Evolutionary conservation across 2,888 invertebrate species (phyloP).

Genomic region (Agrotis exclamationis): DNA sequence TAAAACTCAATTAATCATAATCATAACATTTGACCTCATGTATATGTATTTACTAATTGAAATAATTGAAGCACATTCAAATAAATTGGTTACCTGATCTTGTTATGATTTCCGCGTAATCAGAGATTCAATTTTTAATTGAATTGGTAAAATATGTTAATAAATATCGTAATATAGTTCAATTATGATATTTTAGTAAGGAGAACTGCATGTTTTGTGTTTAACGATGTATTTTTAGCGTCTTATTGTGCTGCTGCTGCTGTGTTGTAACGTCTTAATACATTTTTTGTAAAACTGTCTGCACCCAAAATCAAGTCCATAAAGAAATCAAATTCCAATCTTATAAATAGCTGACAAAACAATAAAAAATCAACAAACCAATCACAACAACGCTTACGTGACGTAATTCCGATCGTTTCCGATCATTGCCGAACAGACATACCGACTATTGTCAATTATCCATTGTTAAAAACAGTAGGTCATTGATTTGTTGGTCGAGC

Average conservation of each 20-base stretch:
- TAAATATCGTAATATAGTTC: constrained; percentile 20
- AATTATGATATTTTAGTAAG: constrained; percentile 2
- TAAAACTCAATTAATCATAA: constrained; percentile 27
- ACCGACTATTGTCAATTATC: constrained; percentile 48
- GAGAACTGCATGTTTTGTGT: background rate
- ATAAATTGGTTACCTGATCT: constrained; percentile 26
- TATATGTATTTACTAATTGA: constrained; percentile 30
- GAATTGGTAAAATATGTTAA: constrained; percentile 22
- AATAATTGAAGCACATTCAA: constrained; percentile 10
- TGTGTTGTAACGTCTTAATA: no score
- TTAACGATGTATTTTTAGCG: background rate
- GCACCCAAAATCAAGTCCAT: no score
- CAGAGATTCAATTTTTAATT: constrained; percentile 23
- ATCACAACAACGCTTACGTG: constrained; percentile 25
- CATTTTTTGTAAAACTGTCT: no score
- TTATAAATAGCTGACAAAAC: background rate
- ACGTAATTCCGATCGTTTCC: constrained; percentile 19
- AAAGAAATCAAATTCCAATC: background rate
- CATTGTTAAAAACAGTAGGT: constrained; percentile 35
- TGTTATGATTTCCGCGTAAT: constrained; percentile 48
- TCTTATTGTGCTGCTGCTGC: no score
- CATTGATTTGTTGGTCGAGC: constrained; percentile 34
- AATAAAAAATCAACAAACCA: constrained; percentile 17
- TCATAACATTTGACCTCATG: constrained; percentile 44
- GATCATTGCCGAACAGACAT: constrained; percentile 36